A percentile compares a stretch with the other conserved stretches of the same genome.
phyloP scores from a whole-genome alignment of 2,888 invertebrate genomes.

The Oxycera nigricornis region DNA sequence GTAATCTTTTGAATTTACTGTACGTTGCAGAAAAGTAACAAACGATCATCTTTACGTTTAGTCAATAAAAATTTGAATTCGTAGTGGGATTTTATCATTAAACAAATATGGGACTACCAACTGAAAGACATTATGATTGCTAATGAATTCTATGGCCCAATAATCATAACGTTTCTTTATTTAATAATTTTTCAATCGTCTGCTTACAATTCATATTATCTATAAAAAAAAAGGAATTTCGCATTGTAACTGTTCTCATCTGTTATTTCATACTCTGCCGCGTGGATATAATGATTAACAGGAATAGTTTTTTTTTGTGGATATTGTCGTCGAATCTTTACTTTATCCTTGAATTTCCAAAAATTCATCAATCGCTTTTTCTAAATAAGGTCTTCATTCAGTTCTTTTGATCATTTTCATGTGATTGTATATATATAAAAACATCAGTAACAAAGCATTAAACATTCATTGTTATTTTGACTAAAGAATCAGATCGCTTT shows the following conservation, averaged over 20 bases:
- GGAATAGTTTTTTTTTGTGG: constrained; percentile 6
- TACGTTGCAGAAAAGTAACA: too few relatives aligned
- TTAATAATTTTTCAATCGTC: constrained; percentile 27
- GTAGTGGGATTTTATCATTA: too few relatives aligned
- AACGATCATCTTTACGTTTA: too few relatives aligned
- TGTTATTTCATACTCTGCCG: background rate
- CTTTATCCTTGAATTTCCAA: constrained; percentile 1
- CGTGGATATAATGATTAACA: constrained; percentile 6
- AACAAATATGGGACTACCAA: too few relatives aligned
- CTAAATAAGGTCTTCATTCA: background rate
- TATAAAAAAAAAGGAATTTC: background rate
- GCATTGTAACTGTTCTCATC: background rate
- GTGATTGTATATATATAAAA: constrained; percentile 17
- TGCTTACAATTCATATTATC: constrained; percentile 8
- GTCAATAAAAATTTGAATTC: too few relatives aligned
- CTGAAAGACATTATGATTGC: too few relatives aligned
- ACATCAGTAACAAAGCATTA: constrained; percentile 22
- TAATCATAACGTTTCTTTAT: constrained; percentile 25
- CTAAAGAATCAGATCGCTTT: constrained; percentile 26
- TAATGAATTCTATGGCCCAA: too few relatives aligned
- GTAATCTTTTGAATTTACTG: too few relatives aligned
- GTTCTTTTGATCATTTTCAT: background rate
- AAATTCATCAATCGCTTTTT: background rate
- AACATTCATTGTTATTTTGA: constrained; percentile 14
- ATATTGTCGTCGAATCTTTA: constrained; percentile 29